Evolutionary conservation across 2,113 vertebrate genomes (phyloP), one percentile per base, ranked within the genome.

Genomic region (Pachyramphus minor): DNA sequence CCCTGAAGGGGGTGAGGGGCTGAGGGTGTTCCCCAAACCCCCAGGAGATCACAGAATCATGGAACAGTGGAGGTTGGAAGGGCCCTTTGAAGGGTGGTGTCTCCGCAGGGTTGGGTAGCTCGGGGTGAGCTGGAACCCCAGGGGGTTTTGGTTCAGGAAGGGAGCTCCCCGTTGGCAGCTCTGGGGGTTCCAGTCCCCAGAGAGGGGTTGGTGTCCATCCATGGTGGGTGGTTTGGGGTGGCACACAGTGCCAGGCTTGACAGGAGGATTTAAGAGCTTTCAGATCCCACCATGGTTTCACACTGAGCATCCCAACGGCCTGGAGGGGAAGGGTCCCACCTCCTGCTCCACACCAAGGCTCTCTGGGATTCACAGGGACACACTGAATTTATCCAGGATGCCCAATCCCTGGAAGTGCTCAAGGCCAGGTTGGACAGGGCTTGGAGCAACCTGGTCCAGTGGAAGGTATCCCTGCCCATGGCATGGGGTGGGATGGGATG

Each of bases 351-450:
- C 18, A 19, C 3, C 3, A 8, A 66, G 10, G 17, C 39, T 59
- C n/a, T 14, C 9, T 17, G 60, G 24, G 27, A 9, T 74, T 50
- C 37, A 28, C 31, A 58, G 20, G n/a, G 21, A 21, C 41, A 56
- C 14, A 14, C 37, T 2, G 5, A 56, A 62, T n/a, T 37, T 25
- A 44, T 25, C 30, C 59, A 62, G 45, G 35, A 42, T 56, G 62
- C 22, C 7, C n/a, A 30, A 55, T 1, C 11, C 28, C 71, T 1
- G 2, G n/a, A 2, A 62, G 11, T 35, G n/a, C 3, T 30, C 79
- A 19, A 42, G 35, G 41, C 9, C n/a, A 62, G 55, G n/a, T 0
- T 47, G 62, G n/a, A 41, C 0, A 0, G 16, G 24, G 21, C 41
- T 76, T 19, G 60, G 52, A 89, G 37, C 37, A 44, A 0, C 27